phyloP scores from a whole-genome alignment of 2,888 invertebrate species.

The Trachelus stipa region DNA sequence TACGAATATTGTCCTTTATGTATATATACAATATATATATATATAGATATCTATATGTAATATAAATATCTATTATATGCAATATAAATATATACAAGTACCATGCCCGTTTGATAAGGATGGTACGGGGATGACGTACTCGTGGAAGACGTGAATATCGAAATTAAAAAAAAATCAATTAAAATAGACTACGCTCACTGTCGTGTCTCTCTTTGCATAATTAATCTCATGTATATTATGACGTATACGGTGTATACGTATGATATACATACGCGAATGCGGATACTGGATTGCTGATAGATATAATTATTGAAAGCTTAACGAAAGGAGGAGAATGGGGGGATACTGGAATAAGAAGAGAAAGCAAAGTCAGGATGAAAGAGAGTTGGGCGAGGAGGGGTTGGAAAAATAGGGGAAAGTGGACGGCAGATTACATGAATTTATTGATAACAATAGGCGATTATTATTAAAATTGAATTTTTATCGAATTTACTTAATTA shows the following conservation, averaged over 20 bases:
- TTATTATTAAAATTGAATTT: conserved; percentile 47
- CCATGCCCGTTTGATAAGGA: not conserved
- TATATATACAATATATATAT: not conserved
- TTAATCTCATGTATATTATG: conserved; percentile 48
- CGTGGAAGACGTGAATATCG: not conserved
- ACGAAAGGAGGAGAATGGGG: not conserved
- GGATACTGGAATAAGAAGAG: conserved; percentile 28
- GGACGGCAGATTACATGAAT: conserved; percentile 15
- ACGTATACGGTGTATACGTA: conserved; percentile 17
- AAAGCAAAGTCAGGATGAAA: conserved; percentile 26
- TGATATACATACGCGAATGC: conserved; percentile 43
- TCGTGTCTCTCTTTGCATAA: conserved; percentile 59
- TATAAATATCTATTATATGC: no score
- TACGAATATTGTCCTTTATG: not conserved
- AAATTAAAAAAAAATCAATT: not conserved
- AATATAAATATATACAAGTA: not conserved
- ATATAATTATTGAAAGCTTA: not conserved
- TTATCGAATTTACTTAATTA: conserved; percentile 64
- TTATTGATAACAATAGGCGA: conserved; percentile 34
- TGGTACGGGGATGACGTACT: not conserved
- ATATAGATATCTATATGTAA: not conserved
- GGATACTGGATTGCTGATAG: conserved; percentile 11
- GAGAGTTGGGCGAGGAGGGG: not conserved
- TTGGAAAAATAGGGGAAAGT: conserved; percentile 5
- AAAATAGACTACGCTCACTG: conserved; percentile 53